Percentiles rank a stretch among this genome's conserved stretches.
Conservation (phyloP, 2,797 vertebrate genomes). For the Taenioides sp. region DNA sequence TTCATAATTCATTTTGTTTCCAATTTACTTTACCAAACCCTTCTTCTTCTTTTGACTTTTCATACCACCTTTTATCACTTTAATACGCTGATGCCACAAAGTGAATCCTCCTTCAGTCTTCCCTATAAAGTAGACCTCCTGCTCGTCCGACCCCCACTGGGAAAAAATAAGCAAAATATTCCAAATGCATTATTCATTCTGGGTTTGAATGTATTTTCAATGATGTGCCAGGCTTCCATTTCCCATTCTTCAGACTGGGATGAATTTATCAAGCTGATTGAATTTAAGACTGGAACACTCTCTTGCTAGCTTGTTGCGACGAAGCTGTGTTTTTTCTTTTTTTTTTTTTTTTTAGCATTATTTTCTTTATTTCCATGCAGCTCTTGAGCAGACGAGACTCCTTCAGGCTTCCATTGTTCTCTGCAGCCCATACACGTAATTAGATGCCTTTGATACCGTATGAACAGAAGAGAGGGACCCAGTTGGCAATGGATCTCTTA, state of each 20-base stretch:
- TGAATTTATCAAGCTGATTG: conserved; percentile 33
- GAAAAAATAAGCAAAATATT: conserved; percentile 10
- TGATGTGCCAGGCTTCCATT: conserved; percentile 16
- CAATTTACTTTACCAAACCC: not conserved
- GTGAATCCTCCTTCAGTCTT: conserved; percentile 7
- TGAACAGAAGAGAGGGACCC: conserved; percentile 65
- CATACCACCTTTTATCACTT: not conserved
- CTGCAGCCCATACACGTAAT: conserved; percentile 52
- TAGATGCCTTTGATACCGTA: conserved; percentile 67
- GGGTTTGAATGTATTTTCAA: conserved; percentile 17
- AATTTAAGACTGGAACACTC: conserved; percentile 29
- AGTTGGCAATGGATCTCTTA: conserved; percentile 61
- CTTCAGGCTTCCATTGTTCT: conserved; percentile 58
- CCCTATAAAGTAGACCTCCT: not conserved
- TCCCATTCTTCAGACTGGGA: conserved; percentile 11
- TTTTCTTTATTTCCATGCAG: conserved; percentile 1
- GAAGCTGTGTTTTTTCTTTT: conserved; percentile 12
- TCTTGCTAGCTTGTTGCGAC: conserved; percentile 4
- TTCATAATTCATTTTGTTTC: not conserved
- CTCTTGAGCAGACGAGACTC: conserved; percentile 51
- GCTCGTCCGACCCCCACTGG: not conserved
- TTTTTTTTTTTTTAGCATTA: conserved; percentile 16
- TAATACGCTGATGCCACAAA: not conserved
- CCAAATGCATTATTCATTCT: conserved; percentile 17
- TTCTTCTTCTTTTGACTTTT: not conserved